Evolutionary conservation across 1,140 invertebrate genomes (phyloP), one percentile per base, ranked within the genome.

Genomic region (Trachelipus rathkii): DNA sequence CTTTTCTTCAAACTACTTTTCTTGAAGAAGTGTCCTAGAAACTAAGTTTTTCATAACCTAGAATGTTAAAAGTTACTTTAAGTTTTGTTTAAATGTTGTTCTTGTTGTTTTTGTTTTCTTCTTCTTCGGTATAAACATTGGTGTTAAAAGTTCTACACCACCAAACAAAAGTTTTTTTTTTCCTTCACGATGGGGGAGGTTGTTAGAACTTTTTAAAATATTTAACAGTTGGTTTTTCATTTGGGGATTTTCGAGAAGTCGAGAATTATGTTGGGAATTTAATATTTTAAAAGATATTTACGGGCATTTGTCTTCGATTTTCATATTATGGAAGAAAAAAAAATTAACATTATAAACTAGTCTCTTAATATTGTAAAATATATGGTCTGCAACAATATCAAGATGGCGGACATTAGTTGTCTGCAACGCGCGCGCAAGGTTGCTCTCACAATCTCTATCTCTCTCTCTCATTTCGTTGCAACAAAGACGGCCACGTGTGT

Each of bases 1-100:
- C 50, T 60, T 60, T 60, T 60, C 19, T 19, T 60, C 50, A 60
- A 60, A 60, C 50, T 60, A 60, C 50, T 60, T 60, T 60, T 60
- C 50, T 60, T 60, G 11, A 60, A 60, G 19, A 60, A 60, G 50
- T 60, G 50, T 60, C 50, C 50, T 60, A 60, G 50, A 60, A 60
- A 60, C 11, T 19, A 60, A 60, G 11, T 60, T 60, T 60, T 60
- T 60, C 50, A 60, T 60, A 60, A 60, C 50, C 50, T 60, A 60
- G 11, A 60, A 60, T 60, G 50, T 60, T 60, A 60, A 60, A 60
- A 60, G 50, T 60, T 60, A 60, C 11, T 60, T 60, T 15, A 60
- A 60, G 50, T 60, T 60, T 8, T 60, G 50, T 60, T 60, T 60
- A 60, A 60, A 60, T 60, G 19, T 60, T 60, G 50, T 60, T 60